Conservation (phyloP, 2,888 invertebrate genomes). For the Nomada goodeniana region DNA sequence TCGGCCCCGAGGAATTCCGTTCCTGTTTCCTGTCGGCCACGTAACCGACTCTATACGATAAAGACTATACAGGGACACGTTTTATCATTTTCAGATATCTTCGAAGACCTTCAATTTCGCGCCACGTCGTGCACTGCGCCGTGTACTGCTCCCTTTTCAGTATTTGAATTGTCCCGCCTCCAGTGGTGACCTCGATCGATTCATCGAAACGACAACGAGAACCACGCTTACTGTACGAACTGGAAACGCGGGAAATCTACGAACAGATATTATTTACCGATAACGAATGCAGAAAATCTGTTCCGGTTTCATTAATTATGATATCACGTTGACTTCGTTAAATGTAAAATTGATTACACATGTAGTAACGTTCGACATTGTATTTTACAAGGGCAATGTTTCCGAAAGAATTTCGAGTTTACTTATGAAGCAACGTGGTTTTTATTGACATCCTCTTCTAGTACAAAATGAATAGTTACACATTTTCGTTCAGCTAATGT, state of each 20-base stretch:
- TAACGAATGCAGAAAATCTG: too few relatives aligned
- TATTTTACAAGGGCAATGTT: not conserved
- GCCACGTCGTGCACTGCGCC: not conserved
- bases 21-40: constrained; percentile 76
- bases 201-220: constrained; percentile 26
- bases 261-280: not conserved
- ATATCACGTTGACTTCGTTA: not conserved
- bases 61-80: constrained; percentile 61
- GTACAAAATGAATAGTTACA: constrained; percentile 48
- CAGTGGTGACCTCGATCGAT: constrained; percentile 15
- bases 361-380: too few relatives aligned
- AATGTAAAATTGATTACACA: not conserved
- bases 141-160: not conserved
- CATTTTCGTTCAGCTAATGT: constrained; percentile 28
- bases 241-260: constrained; percentile 21
- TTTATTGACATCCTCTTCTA: constrained; percentile 41
- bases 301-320: too few relatives aligned
- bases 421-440: constrained; percentile 38
- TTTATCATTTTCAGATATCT: not conserved
- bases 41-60: constrained; percentile 73
- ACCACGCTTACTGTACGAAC: not conserved
- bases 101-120: constrained; percentile 11
- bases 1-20: constrained; percentile 78
- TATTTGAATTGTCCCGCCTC: constrained; percentile 59
- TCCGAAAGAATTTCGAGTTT: not conserved